Evolutionary conservation across 1,140 invertebrate genomes (phyloP).

Genomic region (Leptopilina clavipes): DNA sequence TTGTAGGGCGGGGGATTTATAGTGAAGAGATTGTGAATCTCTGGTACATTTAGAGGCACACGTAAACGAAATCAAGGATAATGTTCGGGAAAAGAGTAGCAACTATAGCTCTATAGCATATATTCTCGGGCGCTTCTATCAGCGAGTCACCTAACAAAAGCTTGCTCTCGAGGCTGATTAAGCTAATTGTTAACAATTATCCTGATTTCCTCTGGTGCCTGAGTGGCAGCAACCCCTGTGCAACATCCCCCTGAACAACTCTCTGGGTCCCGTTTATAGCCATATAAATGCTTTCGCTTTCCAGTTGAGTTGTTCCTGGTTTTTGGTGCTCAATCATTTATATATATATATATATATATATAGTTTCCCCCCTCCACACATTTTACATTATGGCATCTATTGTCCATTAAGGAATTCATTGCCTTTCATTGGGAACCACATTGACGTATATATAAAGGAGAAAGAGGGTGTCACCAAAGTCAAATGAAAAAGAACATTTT

Average conservation of each 20-base stretch:
- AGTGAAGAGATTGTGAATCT: not conserved
- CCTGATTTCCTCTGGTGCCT: constrained; percentile 70
- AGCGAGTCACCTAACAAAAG: constrained; percentile 28
- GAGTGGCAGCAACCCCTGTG: constrained; percentile 35
- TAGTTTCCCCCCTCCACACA: not conserved
- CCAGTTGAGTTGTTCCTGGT: constrained; percentile 18
- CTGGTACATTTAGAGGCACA: not conserved
- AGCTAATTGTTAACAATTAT: constrained; percentile 76
- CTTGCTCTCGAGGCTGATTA: constrained; percentile 72
- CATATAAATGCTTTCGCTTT: constrained; percentile 31
- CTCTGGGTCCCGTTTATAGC: constrained; percentile 20
- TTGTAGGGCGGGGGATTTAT: not conserved
- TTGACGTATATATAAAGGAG: not conserved
- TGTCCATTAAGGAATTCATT: constrained; percentile 24
- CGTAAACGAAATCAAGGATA: constrained; percentile 29
- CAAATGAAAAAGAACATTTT: not conserved
- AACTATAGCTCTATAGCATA: not conserved
- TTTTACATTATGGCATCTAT: constrained; percentile 1
- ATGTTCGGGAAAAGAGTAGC: constrained; percentile 21
- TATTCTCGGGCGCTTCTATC: constrained; percentile 24
- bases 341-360: too few relatives aligned
- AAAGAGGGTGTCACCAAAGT: constrained; percentile 20
- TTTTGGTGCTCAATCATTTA: not conserved
- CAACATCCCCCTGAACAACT: constrained; percentile 24
- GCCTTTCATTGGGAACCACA: constrained; percentile 20